These are phyloP conservation scores for Etheostoma spectabile DNA, from an alignment of 2,113 vertebrate genomes.

Conservation along the genomic window DNA sequence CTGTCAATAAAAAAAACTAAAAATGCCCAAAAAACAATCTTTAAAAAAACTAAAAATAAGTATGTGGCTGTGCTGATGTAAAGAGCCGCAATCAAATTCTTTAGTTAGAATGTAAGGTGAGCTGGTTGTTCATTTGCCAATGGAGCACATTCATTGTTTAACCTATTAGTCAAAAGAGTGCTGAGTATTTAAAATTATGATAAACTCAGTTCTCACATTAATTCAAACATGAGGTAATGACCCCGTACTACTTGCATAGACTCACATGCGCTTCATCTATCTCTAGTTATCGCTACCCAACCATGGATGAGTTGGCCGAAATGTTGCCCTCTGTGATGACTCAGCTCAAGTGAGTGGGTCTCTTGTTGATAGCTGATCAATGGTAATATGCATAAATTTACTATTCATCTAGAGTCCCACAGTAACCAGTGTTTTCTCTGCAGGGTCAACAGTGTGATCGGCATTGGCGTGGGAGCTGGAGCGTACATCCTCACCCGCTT, in stretches of 20 bases:
- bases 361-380: slow-evolving; percentile 1
- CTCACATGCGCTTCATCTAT: slow-evolving; percentile 1
- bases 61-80: background rate
- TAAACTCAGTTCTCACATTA: background rate
- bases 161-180: background rate
- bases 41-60: no score
- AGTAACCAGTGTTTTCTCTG: slow-evolving; percentile 29
- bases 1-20: no score
- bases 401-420: background rate
- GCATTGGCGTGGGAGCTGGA: slow-evolving; percentile 84
- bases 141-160: background rate
- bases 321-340: slow-evolving; percentile 94
- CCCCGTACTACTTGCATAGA: background rate
- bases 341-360: slow-evolving; percentile 89
- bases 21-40: no score
- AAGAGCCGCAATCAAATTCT: background rate
- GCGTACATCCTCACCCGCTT: slow-evolving; percentile 83
- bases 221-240: background rate
- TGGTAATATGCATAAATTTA: slow-evolving; percentile 19
- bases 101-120: background rate
- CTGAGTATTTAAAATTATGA: background rate
- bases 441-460: slow-evolving; percentile 84
- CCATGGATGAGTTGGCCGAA: slow-evolving; percentile 95
- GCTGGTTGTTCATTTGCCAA: slow-evolving; percentile 42
- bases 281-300: slow-evolving; percentile 93